A percentile compares a stretch with the other conserved stretches of the same genome.
Conservation (phyloP, 2,113 vertebrate genomes). For the Microtus oregoni region DNA sequence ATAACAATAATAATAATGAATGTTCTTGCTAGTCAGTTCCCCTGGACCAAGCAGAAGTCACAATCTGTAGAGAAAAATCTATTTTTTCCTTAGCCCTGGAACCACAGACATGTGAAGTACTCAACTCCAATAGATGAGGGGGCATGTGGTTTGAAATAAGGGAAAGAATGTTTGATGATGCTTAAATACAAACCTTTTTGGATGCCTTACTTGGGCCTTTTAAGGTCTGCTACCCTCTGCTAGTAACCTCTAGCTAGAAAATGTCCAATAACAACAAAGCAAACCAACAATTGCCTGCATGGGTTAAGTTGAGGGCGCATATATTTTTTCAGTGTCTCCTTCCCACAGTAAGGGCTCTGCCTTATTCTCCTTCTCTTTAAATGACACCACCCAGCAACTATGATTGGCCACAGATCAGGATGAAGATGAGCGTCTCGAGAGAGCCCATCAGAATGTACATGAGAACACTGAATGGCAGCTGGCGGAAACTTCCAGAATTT, state of each 20-base stretch:
- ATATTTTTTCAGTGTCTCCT: neutral
- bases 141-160: conserved; percentile 60
- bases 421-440: neutral
- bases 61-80: conserved; percentile 74
- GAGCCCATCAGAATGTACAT: neutral
- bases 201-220: conserved; percentile 49
- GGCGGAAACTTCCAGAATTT: neutral
- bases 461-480: neutral
- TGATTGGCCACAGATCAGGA: neutral
- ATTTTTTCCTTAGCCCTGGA: conserved; percentile 63
- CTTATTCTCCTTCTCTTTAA: neutral
- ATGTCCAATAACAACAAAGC: conserved; percentile 59
- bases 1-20: neutral
- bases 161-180: conserved; percentile 41
- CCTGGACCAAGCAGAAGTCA: conserved; percentile 47
- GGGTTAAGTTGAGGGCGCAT: neutral
- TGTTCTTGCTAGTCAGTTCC: conserved; percentile 57
- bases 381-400: neutral
- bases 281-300: conserved; percentile 18
- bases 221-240: conserved; percentile 33
- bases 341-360: neutral
- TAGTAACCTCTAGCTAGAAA: conserved; percentile 53
- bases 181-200: conserved; percentile 65
- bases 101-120: conserved; percentile 51
- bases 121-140: conserved; percentile 60